Percentiles rank a stretch among this genome's conserved stretches.
These are phyloP conservation scores for Xenopus borealis DNA, from an alignment of 2,113 vertebrate species.

Conservation along the genomic window DNA sequence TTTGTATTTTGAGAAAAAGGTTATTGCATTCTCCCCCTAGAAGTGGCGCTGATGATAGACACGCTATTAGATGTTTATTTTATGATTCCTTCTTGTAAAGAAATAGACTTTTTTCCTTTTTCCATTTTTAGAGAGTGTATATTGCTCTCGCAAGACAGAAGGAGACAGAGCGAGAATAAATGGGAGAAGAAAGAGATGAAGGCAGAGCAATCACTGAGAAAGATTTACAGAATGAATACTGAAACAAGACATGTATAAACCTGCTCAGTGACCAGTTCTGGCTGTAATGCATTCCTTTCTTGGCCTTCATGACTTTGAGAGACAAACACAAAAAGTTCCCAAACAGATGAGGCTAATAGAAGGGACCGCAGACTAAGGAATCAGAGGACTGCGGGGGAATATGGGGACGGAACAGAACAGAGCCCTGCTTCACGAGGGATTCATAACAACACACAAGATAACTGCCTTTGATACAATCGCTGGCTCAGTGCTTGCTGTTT, in stretches of 20 bases:
- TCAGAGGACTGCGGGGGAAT: not conserved
- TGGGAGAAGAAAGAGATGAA: not conserved
- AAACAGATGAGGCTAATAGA: not conserved
- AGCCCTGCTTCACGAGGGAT: not conserved
- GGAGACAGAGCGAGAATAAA: not conserved
- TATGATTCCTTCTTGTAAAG: not conserved
- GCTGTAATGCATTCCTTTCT: no score
- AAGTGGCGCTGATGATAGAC: not conserved
- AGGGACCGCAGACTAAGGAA: not conserved
- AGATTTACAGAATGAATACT: no score
- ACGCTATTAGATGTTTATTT: slow-evolving; percentile 12
- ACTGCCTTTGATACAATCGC: not conserved
- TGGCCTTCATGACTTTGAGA: no score
- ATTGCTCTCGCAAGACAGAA: not conserved
- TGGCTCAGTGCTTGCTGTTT: not conserved
- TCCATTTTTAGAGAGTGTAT: not conserved
- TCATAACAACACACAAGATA: not conserved
- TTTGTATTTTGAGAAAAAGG: no score
- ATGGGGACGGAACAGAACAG: not conserved
- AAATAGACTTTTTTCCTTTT: not conserved
- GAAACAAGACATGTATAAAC: no score
- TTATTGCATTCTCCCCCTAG: slow-evolving; percentile 1
- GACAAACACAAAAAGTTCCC: not conserved
- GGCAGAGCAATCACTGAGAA: no score
- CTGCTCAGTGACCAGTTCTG: no score